Conservation (phyloP, 2,797 vertebrate genomes). For the Eulemur albifrons region DNA sequence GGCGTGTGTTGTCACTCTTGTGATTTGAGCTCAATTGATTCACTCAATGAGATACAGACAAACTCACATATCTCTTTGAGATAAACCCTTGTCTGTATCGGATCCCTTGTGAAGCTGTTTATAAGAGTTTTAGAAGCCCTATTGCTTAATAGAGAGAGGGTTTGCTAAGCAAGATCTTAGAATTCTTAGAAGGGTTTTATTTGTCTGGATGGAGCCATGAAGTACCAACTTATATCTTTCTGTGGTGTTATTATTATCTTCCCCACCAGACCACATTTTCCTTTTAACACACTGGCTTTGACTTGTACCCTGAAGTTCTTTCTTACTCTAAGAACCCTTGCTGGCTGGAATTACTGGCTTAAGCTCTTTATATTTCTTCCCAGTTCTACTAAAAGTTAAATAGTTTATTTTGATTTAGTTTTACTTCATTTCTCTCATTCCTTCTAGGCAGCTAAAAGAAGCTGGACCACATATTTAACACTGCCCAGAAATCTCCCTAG, state of each 20-base stretch:
- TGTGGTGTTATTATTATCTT: background rate
- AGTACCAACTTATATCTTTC: background rate
- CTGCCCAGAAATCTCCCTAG: background rate
- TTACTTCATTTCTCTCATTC: background rate
- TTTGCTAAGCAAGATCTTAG: background rate
- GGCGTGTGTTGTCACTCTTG: too few species aligned
- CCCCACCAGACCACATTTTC: background rate
- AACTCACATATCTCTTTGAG: background rate
- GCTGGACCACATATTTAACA: accelerated
- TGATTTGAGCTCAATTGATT: background rate
- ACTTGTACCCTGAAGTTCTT: background rate
- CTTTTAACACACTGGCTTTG: background rate
- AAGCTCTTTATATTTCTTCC: background rate
- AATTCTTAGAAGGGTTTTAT: background rate
- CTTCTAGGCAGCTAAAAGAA: background rate
- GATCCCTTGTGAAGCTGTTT: background rate
- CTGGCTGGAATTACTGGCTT: background rate
- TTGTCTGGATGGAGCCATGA: accelerated
- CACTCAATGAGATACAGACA: background rate
- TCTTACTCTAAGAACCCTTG: background rate
- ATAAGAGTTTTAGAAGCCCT: background rate
- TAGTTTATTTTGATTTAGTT: background rate
- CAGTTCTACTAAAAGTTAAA: background rate
- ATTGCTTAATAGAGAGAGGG: background rate
- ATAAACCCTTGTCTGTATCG: background rate